Conservation (phyloP, 2,113 vertebrate species). For the Chrysochloris asiatica region DNA sequence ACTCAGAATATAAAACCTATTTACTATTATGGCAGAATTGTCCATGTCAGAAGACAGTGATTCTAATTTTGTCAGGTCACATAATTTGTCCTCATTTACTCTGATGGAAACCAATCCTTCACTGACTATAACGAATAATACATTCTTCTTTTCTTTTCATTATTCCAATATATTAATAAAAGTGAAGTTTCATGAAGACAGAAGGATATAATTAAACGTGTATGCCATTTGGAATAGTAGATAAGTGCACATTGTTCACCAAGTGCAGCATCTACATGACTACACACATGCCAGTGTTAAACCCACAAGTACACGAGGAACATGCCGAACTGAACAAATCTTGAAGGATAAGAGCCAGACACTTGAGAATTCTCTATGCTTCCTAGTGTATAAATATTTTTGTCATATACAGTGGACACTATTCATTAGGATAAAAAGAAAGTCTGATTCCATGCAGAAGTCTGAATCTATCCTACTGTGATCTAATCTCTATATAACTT, state of each 20-base stretch:
- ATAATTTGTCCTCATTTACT: constrained; percentile 13
- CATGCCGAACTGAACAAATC: constrained; percentile 23
- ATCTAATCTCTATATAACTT: neutral
- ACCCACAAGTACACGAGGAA: neutral
- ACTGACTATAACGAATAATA: neutral
- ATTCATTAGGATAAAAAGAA: neutral
- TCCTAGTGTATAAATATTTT: constrained; percentile 8
- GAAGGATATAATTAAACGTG: constrained; percentile 23
- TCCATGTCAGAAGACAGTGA: neutral
- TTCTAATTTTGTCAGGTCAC: neutral
- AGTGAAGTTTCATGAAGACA: neutral
- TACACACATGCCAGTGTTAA: constrained; percentile 1
- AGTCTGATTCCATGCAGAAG: neutral
- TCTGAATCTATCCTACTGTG: neutral
- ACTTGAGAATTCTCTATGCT: constrained; percentile 4
- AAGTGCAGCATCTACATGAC: neutral
- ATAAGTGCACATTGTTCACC: constrained; percentile 1
- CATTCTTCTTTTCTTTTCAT: neutral
- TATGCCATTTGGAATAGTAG: neutral
- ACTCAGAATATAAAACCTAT: neutral
- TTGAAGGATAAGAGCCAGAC: neutral
- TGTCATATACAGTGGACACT: neutral
- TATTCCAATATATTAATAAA: neutral
- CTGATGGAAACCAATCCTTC: neutral
- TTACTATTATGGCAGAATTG: neutral